These are phyloP conservation scores for Cynopterus sphinx DNA, from an alignment of 2,797 vertebrate genomes.

Conservation along the genomic window DNA sequence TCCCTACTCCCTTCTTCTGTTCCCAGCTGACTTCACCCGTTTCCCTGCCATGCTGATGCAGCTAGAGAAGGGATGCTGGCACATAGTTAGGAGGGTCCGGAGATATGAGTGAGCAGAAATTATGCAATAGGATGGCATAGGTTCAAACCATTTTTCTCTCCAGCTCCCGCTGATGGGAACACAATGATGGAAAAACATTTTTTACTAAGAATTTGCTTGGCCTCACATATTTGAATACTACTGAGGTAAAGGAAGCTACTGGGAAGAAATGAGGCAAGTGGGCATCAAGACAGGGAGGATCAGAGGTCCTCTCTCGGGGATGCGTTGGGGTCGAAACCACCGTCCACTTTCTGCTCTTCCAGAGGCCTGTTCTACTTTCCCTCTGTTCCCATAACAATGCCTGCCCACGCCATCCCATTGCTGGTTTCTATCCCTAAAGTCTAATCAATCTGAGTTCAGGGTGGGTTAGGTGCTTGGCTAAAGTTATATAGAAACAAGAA, in stretches of 20 bases:
- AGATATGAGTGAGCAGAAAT: constrained; percentile 25
- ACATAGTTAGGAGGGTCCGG: not conserved
- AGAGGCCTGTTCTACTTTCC: not conserved
- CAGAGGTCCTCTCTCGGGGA: not conserved
- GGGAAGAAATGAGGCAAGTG: not conserved
- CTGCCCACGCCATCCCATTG: not conserved
- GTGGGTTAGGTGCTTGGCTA: not conserved
- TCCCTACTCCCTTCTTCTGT: not conserved
- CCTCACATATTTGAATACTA: not conserved
- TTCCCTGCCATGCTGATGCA: not conserved
- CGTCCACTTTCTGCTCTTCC: not conserved
- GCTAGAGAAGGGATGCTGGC: not conserved
- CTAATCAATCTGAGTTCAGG: not conserved
- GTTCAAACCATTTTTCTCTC: constrained; percentile 24
- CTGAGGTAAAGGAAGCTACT: not conserved
- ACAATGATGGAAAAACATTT: not conserved
- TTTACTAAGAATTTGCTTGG: constrained; percentile 4
- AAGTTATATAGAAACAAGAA: not conserved
- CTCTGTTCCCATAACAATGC: not conserved
- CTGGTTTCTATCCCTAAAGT: not conserved
- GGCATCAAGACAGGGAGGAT: not conserved
- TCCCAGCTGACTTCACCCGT: not conserved
- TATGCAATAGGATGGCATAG: not conserved
- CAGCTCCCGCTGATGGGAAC: not conserved
- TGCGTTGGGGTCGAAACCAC: not conserved